phyloP scores from a whole-genome alignment of 2,113 vertebrate genomes.

The Montifringilla adamsi region DNA sequence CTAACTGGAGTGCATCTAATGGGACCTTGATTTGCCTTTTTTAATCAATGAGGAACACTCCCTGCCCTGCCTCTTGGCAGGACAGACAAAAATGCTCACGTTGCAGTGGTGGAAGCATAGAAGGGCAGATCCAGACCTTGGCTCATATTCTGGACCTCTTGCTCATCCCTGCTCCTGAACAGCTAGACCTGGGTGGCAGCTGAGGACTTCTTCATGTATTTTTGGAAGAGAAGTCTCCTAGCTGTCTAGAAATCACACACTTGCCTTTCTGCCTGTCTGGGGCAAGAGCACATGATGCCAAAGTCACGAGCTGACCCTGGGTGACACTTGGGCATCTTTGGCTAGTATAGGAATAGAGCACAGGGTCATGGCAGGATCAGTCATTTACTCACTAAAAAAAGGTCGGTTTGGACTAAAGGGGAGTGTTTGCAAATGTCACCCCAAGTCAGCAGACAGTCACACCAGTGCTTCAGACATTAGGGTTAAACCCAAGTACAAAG shows the following conservation, averaged over 20 bases:
- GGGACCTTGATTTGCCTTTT: not conserved
- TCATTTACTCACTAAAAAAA: not conserved
- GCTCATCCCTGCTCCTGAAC: not conserved
- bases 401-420: not conserved
- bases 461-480: not conserved
- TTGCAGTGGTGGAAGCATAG: not conserved
- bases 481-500: not conserved
- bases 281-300: not conserved
- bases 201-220: not conserved
- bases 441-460: not conserved
- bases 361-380: fast-evolving
- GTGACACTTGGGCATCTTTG: not conserved
- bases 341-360: not conserved
- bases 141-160: not conserved
- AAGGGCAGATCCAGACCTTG: not conserved
- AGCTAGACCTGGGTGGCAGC: not conserved
- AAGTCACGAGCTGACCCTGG: not conserved
- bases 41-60: not conserved
- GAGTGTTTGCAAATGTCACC: not conserved
- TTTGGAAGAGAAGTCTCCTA: conserved; percentile 2
- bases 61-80: not conserved
- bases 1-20: not conserved
- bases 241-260: not conserved
- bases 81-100: not conserved
- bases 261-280: not conserved